Percentiles rank a stretch among this genome's conserved stretches.
phyloP scores from a whole-genome alignment of 2,113 vertebrate species.

The Ptilonorhynchus violaceus region DNA sequence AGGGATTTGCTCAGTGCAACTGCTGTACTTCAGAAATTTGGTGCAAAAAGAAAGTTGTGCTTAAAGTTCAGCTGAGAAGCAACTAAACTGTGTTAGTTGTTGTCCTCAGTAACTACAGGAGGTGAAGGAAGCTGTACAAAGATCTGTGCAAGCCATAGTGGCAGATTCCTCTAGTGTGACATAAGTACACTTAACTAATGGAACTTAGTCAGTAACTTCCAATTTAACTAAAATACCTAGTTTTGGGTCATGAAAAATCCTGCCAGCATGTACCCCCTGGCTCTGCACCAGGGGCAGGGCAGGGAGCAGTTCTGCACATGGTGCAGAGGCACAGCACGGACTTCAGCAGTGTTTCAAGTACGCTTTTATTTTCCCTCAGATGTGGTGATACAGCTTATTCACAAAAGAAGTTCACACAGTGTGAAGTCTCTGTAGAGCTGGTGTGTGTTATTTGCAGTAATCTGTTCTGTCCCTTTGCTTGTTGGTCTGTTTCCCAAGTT shows the following conservation, averaged over 20 bases:
- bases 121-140: not conserved
- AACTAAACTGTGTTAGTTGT: not conserved
- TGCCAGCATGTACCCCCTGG: rapidly evolving
- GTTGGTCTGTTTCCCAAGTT: not conserved
- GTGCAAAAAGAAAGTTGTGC: not conserved
- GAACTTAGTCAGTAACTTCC: not conserved
- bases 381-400: not conserved
- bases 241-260: rapidly evolving
- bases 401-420: not conserved
- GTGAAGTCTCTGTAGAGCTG: not conserved
- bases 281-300: not conserved
- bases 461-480: not conserved
- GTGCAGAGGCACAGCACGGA: not conserved
- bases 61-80: not conserved
- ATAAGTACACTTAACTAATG: not conserved
- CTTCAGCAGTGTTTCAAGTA: not conserved
- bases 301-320: not conserved
- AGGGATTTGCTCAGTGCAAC: not conserved
- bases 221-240: not conserved
- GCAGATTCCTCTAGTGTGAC: not conserved
- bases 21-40: not conserved
- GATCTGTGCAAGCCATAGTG: not conserved
- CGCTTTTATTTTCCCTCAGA: constrained; percentile 30
- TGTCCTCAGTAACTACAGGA: not conserved
- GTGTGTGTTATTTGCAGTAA: not conserved